Conservation (phyloP, 2,797 vertebrate genomes). For the Eupleurogrammus muticus region DNA sequence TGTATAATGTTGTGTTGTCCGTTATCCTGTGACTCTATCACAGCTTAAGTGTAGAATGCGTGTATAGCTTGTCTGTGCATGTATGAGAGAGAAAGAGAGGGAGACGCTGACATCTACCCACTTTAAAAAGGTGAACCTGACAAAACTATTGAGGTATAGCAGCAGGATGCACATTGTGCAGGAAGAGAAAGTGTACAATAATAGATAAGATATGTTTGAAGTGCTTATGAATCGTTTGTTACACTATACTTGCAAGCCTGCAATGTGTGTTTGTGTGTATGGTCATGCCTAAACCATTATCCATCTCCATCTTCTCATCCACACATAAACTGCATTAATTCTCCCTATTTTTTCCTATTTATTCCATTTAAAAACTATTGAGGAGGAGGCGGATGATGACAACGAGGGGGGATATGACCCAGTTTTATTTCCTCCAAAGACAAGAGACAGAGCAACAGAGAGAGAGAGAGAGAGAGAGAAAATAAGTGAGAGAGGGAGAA, state of each 20-base stretch:
- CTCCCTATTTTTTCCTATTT: slow-evolving; percentile 42
- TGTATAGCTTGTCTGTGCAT: slow-evolving; percentile 33
- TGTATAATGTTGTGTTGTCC: slow-evolving; percentile 6
- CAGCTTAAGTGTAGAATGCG: slow-evolving; percentile 27
- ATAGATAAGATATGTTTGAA: slow-evolving; percentile 61
- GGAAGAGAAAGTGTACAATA: slow-evolving; percentile 43
- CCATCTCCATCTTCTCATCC: slow-evolving; percentile 24
- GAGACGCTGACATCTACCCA: slow-evolving; percentile 60
- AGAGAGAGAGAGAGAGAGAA: slow-evolving; percentile 59
- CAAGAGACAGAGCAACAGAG: slow-evolving; percentile 64
- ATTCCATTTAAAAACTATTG: slow-evolving; percentile 60
- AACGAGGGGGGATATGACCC: slow-evolving; percentile 71
- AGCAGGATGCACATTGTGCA: slow-evolving; percentile 48
- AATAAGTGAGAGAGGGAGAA: slow-evolving; percentile 45
- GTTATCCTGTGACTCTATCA: slow-evolving; percentile 21
- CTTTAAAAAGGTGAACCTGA: slow-evolving; percentile 76
- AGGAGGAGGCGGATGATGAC: slow-evolving; percentile 38
- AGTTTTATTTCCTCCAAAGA: slow-evolving; percentile 74
- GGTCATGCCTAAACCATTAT: slow-evolving; percentile 23
- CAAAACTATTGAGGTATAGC: slow-evolving; percentile 75
- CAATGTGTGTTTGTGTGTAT: slow-evolving; percentile 13
- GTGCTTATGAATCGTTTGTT: slow-evolving; percentile 47
- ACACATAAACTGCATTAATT: slow-evolving; percentile 42
- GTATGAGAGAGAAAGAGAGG: not conserved
- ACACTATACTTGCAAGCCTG: not conserved